Base-by-base conservation (phyloP, 2,888 invertebrate genomes). In the Diarsia dahlii region DNA sequence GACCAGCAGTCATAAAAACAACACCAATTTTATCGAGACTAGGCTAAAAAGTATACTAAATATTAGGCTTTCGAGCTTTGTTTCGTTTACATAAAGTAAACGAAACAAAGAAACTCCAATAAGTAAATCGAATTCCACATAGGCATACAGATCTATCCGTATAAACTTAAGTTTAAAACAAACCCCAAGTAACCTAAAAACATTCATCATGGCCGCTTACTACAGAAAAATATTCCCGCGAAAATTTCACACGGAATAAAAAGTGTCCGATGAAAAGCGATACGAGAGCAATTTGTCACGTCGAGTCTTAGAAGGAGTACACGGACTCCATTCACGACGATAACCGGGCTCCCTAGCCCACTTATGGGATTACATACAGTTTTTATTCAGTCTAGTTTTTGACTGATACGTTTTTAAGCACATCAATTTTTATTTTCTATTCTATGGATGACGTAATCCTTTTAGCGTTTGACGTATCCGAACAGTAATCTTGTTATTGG, bases 211-310 rank as follows among this genome's bases (percentile, higher is more conserved):
- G 84, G 82, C 76, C 69, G 73, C 71, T 84, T 82, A 85, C 75
- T 78, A 87, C 84, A 88, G 80, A 81, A 79, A 87, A 87, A 84
- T 82, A 86, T 88, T 87, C 82, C 74, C 73, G 78, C 76, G 76
- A 74, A 87, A 86, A 89, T 89, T 90, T 89, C 88, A 86, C 86
- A 87, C 84, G 80, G 88, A 87, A 88, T 89, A 92, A 90, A 91
- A 91, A 90, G 82, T 87, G 85, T 88, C 87, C 85, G 86, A 88
- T 89, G 89, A 88, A 86, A 88, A 89, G 87, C 90, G 90, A 92
- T 92, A 91, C 89, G 81, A 76, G 85, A 88, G 92, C 86, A 87
- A 92, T 92, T 92, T 92, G 92, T 92, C 92, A 92, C 88, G 86
- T 66, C 48, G 81, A 86, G 87, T 82, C 88, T 91, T 88, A 90